Base-by-base conservation (phyloP, 2,888 invertebrate species). In the Papilio protenor region DNA sequence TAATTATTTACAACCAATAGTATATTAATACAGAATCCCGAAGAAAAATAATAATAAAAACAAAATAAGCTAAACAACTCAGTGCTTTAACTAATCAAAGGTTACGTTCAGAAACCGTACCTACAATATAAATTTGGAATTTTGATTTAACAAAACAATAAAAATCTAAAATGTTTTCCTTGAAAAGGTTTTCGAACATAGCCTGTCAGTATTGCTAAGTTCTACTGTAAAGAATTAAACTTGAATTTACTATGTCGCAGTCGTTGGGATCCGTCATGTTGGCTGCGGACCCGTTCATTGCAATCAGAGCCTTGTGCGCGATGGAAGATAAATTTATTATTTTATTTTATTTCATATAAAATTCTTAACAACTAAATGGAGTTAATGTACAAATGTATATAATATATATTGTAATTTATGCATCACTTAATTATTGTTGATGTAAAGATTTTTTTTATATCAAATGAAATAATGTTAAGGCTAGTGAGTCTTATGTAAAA, bases 71-170 rank as follows among this genome's bases (percentile, higher is more conserved):
- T 16, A 40, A 64, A 66, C 11, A 66, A 75, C 52, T 55, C 72
- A 76, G 76, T 79, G 80, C 80, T 79, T 76, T 57, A 82, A 80
- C 61, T 76, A 80, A 77, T 75, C 77, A 82, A 90, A 93, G 94
- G 94, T 90, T 94, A 94, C 93, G 94, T 94, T 94, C 94, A 94
- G 93, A 94, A 94, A 94, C 93, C 94, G 85, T 84, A 84, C 87
- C 90, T 90, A 89, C 81, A 83, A 81, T 81, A 75, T 21, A 18
- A 75, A 84, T 84, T 84, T 85, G 69, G 81, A 84, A 85, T 81
- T 75, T 73, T 79, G 77, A 78, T 23, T 66, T n/a, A 49, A 59
- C 16, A 47, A 59, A 73, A 52, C 69, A 69, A 73, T 75, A 74
- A 72, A 59, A 75, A 79, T 73, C 57, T 80, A 78, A 82, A 79